Evolutionary conservation across 2,113 vertebrate genomes (phyloP).

Genomic region (Amphiprion percula): DNA sequence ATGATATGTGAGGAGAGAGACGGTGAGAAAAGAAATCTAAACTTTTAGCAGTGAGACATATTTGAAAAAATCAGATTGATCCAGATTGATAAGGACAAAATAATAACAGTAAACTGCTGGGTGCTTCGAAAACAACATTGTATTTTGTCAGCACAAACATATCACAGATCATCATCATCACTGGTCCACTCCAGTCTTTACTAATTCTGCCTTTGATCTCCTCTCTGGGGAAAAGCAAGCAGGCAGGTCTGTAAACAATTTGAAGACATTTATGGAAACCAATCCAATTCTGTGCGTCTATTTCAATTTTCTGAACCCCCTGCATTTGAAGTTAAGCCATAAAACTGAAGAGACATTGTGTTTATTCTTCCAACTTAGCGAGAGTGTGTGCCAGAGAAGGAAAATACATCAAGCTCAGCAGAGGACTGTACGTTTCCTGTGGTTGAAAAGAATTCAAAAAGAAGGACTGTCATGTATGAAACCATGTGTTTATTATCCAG

Average conservation of each 20-base stretch:
- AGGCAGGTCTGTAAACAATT: slow-evolving; percentile 49
- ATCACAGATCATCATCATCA: background rate
- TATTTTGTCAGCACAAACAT: slow-evolving; percentile 21
- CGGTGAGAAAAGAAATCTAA: background rate
- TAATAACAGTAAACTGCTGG: background rate
- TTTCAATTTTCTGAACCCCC: slow-evolving; percentile 43
- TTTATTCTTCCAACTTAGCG: slow-evolving; percentile 44
- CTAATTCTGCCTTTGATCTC: slow-evolving; percentile 17
- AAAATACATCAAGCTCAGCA: slow-evolving; percentile 21
- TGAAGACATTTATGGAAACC: slow-evolving; percentile 51
- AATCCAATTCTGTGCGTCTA: slow-evolving; percentile 38
- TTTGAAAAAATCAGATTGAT: background rate
- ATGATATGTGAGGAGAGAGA: slow-evolving; percentile 8
- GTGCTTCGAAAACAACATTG: slow-evolving; percentile 15
- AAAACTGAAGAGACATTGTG: slow-evolving; percentile 52
- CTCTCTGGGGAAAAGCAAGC: background rate
- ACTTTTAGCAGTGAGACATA: background rate
- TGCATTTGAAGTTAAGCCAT: slow-evolving; percentile 45
- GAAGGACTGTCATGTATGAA: slow-evolving; percentile 25
- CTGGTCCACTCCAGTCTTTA: background rate
- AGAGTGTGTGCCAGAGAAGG: background rate
- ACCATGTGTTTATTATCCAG: slow-evolving; percentile 47
- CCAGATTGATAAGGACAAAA: background rate
- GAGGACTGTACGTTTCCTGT: slow-evolving; percentile 21
- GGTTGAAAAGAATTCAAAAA: slow-evolving; percentile 30